A percentile compares a stretch with the other conserved stretches of the same genome.
Conservation (phyloP, 2,797 vertebrate species). For the Remorina albescens region DNA sequence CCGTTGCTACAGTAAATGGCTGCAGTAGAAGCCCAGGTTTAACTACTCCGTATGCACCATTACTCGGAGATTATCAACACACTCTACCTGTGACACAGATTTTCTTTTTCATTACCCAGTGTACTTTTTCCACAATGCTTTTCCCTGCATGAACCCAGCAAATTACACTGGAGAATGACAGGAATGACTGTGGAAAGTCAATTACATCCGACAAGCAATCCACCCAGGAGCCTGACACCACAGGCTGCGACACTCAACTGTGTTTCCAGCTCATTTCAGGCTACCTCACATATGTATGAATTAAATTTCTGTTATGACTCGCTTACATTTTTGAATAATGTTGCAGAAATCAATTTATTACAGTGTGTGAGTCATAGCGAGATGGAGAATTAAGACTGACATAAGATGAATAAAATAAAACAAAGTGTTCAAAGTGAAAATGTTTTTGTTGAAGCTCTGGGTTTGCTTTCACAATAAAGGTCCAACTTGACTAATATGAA, state of each 20-base stretch:
- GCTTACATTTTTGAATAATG: conserved; percentile 3
- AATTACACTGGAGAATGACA: conserved; percentile 39
- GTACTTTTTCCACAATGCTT: conserved; percentile 10
- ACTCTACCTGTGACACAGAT: conserved; percentile 22
- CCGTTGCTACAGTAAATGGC: not conserved
- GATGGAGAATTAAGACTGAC: conserved; percentile 6
- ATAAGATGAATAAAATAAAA: not conserved
- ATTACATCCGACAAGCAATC: conserved; percentile 54
- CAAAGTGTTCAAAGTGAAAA: not conserved
- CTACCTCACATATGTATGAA: conserved; percentile 28
- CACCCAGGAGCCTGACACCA: conserved; percentile 37
- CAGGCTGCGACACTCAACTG: conserved; percentile 31
- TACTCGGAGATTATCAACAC: conserved; percentile 13
- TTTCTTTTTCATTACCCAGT: conserved; percentile 15
- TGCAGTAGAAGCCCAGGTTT: not conserved
- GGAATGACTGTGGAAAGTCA: conserved; percentile 46
- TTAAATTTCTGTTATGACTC: conserved; percentile 25
- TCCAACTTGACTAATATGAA: not conserved
- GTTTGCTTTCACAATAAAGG: not conserved
- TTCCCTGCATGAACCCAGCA: conserved; percentile 30
- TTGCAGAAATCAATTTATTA: conserved; percentile 6
- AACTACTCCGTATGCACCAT: conserved; percentile 14
- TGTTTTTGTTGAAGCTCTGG: not conserved
- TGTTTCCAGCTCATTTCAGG: conserved; percentile 47
- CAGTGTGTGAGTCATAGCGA: not conserved